phyloP scores from a whole-genome alignment of 2,888 invertebrate species.

The Troides aeacus region DNA sequence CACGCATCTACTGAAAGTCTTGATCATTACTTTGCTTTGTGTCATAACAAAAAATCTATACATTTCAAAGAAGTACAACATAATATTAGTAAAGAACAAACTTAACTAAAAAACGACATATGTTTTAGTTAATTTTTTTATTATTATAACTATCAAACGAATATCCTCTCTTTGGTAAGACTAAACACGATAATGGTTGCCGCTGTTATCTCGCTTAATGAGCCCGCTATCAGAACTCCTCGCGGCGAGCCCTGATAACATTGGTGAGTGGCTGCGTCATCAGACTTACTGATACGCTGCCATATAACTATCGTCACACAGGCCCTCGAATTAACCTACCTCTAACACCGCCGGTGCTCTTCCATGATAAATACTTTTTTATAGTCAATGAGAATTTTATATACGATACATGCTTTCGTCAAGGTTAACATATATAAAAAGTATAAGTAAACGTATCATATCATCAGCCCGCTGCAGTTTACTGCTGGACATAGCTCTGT shows the following conservation, averaged over 20 bases:
- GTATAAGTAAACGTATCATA: no score
- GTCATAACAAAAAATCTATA: no score
- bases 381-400: no score
- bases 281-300: neutral
- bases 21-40: no score
- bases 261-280: constrained; percentile 20
- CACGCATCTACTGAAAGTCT: no score
- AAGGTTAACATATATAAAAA: no score
- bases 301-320: neutral
- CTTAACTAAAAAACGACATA: neutral
- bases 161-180: neutral
- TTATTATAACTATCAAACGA: neutral
- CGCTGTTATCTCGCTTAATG: constrained; percentile 32
- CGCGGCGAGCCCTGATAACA: constrained; percentile 17
- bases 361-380: no score
- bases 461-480: no score
- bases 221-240: constrained; percentile 24
- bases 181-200: neutral
- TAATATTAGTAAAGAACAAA: neutral
- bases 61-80: no score
- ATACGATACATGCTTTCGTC: no score
- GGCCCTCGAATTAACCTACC: neutral
- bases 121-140: neutral
- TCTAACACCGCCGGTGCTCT: no score
- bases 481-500: no score